Base-by-base conservation (phyloP, 2,797 vertebrate genomes). In the Tympanoctomys barrerae region DNA sequence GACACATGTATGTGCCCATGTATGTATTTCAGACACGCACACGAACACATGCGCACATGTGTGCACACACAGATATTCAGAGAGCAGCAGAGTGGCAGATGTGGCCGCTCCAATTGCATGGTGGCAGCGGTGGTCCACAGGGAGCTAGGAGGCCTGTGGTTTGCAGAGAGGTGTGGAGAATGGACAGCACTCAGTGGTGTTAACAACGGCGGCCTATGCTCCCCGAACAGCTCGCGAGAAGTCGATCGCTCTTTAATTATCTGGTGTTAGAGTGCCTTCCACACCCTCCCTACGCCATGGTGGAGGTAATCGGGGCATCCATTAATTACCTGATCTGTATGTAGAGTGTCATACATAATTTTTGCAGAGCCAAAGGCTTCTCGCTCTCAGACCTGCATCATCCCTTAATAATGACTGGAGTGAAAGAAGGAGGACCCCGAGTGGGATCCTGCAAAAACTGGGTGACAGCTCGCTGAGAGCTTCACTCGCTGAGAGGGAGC, bases 271-370 rank as follows among this genome's bases (percentile, higher is more conserved):
- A 97, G 97, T 4, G 0, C 97, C 42, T 28, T 95, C 98, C 95
- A 97, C 89, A 39, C 97, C 97, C 96, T 96, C 98, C 97, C 95
- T 95, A 94, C 89, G 97, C 97, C 91, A 97, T 9, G 19, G 98
- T 91, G 97, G 94, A 97, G 97, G 98, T 97, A 98, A 97, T 98
- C 95, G 52, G 98, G 97, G 97, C 97, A 95, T 97, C 98, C 94
- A 59, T 98, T 98, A 98, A 98, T 98, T 98, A 98, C 97, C 98
- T 92, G 97, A 98, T 98, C 98, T 98, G 19, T 98, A 98, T 98
- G 98, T 97, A 97, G 98, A 98, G 95, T 97, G 98, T 98, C 98
- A 98, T 97, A 97, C 95, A 59, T 95, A 97, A 98, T 98, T 98
- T 97, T 98, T 91, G 97, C 59, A 57, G 97, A 98, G 98, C 97